phyloP scores from a whole-genome alignment of 2,113 vertebrate genomes.

The Romanogobio albipinnatus region DNA sequence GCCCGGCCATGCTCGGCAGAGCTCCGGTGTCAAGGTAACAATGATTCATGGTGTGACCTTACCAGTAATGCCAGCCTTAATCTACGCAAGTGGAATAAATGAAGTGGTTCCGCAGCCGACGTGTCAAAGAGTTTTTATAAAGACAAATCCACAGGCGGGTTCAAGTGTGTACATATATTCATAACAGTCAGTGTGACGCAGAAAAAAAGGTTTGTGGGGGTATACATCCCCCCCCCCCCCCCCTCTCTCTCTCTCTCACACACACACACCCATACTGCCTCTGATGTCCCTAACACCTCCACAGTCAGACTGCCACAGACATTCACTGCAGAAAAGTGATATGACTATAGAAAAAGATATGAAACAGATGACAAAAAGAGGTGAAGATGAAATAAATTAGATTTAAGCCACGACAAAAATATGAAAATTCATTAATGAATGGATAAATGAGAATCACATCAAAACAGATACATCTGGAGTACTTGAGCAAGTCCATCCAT shows the following conservation, averaged over 20 bases:
- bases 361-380: slow-evolving; percentile 11
- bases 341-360: slow-evolving; percentile 19
- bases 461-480: not conserved
- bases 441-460: not conserved
- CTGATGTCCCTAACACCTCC: slow-evolving; percentile 52
- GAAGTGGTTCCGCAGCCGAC: slow-evolving; percentile 76
- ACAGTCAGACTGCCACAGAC: slow-evolving; percentile 61
- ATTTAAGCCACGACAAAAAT: slow-evolving; percentile 29
- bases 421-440: slow-evolving; percentile 29
- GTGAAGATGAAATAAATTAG: not conserved
- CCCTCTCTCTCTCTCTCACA: not conserved
- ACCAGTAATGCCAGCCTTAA: slow-evolving; percentile 84
- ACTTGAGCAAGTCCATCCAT: not conserved
- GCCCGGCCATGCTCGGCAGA: slow-evolving; percentile 66
- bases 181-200: slow-evolving; percentile 72
- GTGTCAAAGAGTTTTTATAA: slow-evolving; percentile 78
- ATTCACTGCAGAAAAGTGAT: slow-evolving; percentile 59
- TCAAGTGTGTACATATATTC: slow-evolving; percentile 76
- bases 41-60: slow-evolving; percentile 84
- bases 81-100: slow-evolving; percentile 83
- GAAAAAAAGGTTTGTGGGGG: slow-evolving; percentile 59
- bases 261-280: slow-evolving; percentile 41
- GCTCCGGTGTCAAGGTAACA: slow-evolving; percentile 75
- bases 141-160: slow-evolving; percentile 78
- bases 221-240: slow-evolving; percentile 50